Conservation (phyloP, 2,888 invertebrate species). For the Lasius platythorax region DNA sequence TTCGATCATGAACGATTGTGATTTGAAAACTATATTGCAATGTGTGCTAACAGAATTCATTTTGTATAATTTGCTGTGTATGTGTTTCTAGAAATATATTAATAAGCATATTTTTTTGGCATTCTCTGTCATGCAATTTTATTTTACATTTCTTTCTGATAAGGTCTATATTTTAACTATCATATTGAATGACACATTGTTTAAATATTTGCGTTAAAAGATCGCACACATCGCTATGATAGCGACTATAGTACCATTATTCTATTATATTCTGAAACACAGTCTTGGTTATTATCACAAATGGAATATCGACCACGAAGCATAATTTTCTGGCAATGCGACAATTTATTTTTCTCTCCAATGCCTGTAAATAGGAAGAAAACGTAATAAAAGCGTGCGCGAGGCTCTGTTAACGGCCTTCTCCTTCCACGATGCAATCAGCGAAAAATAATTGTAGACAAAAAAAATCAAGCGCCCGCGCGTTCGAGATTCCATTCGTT, state of each 20-base stretch:
- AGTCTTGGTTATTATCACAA: slow-evolving; percentile 32
- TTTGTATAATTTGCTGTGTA: slow-evolving; percentile 15
- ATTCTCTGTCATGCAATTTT: not conserved
- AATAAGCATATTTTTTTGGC: not conserved
- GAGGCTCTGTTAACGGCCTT: slow-evolving; percentile 52
- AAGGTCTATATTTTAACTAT: not conserved
- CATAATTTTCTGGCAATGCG: slow-evolving; percentile 43
- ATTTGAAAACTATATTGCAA: slow-evolving; percentile 8
- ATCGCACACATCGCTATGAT: not conserved
- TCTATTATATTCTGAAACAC: slow-evolving; percentile 19
- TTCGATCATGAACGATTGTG: not conserved
- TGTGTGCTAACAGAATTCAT: slow-evolving; percentile 4
- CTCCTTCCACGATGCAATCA: slow-evolving; percentile 54
- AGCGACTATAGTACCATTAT: not conserved
- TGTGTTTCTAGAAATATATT: slow-evolving; percentile 21
- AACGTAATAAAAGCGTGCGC: slow-evolving; percentile 39
- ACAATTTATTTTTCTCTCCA: slow-evolving; percentile 38
- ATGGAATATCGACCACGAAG: slow-evolving; percentile 37
- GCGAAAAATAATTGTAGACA: slow-evolving; percentile 69
- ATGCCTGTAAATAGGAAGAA: slow-evolving; percentile 40
- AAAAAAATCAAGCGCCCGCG: slow-evolving; percentile 66
- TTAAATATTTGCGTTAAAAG: slow-evolving; percentile 19
- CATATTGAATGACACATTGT: not conserved
- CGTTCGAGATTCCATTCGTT: slow-evolving; percentile 63
- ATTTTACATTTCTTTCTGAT: slow-evolving; percentile 8